Conservation (phyloP, 2,888 invertebrate genomes). For the Zeuzera pyrina region DNA sequence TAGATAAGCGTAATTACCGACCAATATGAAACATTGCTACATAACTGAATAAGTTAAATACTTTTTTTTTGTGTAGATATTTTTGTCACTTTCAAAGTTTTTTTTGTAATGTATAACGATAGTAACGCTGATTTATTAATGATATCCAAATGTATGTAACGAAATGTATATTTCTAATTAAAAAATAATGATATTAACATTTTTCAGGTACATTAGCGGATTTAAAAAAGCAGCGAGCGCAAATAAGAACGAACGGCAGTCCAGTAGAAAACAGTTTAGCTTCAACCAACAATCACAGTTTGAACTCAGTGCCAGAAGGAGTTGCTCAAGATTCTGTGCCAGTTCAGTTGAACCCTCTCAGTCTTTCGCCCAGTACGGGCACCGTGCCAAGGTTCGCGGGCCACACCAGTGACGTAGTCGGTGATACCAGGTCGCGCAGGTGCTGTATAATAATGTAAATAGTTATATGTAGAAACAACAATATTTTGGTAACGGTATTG, state of each 20-base stretch:
- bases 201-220: slow-evolving; percentile 87
- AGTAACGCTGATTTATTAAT: too few species aligned
- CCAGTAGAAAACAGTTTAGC: slow-evolving; percentile 60
- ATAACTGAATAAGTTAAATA: too few species aligned
- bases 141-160: too few species aligned
- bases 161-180: not conserved
- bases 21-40: too few species aligned
- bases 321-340: slow-evolving; percentile 54
- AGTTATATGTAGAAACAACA: too few species aligned
- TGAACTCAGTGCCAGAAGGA: slow-evolving; percentile 57
- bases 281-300: slow-evolving; percentile 55
- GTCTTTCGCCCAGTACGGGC: slow-evolving; percentile 47
- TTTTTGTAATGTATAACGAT: too few species aligned
- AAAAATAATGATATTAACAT: slow-evolving; percentile 1
- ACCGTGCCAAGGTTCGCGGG: slow-evolving; percentile 78
- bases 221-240: slow-evolving; percentile 92
- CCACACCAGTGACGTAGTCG: slow-evolving; percentile 84
- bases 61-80: too few species aligned
- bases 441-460: slow-evolving; percentile 82
- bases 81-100: too few species aligned
- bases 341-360: slow-evolving; percentile 51
- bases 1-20: too few species aligned
- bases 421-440: slow-evolving; percentile 79
- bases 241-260: slow-evolving; percentile 79
- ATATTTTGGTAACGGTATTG: too few species aligned